Evolutionary conservation across 2,113 vertebrate species (phyloP), one percentile per base, ranked within the genome.

Genomic region (Antigone vipio): DNA sequence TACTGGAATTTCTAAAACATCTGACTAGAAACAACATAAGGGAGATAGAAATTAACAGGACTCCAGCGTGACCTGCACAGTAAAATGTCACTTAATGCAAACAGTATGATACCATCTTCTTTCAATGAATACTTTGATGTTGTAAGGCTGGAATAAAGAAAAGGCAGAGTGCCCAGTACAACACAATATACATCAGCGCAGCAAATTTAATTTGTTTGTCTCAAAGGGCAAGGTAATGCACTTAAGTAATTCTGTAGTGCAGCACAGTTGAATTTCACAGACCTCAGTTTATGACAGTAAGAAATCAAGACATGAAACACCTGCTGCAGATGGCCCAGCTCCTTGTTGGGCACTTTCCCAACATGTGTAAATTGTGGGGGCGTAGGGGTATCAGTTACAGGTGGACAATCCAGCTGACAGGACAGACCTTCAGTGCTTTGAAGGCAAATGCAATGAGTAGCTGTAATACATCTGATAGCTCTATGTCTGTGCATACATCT

Each of bases 201-300:
- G n/a, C 30, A 96, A 73, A 89, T 93, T 53, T 53, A 59, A 90
- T 95, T 92, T 85, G 45, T 85, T 69, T 87, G 24, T 17, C 45
- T 92, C 42, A 45, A 32, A 64, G 64, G 7, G 44, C 15, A 58
- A 71, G 68, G 8, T 85, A 81, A 81, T 88, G 74, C 40, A 67
- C 15, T 91, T 71, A 58, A 94, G 69, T 94, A 67, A 85, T 63
- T 55, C 56, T 79, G 52, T 45, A 63, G 47, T 32, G n/a, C 74
- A 85, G 82, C 19, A 38, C 59, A 93, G 69, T 32, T 72, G 69
- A 58, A 92, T 92, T 90, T 85, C 66, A 78, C 74, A 92, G 93
- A 58, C 27, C 29, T 82, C 60, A 26, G 52, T 3, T 24, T 72
- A 7, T 42, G 82, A 55, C 47, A 93, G 47, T 45, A 72, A 90